A percentile compares a stretch with the other conserved stretches of the same genome.
Conservation (phyloP, 2,888 invertebrate genomes). For the Tolmerus cingulatus region DNA sequence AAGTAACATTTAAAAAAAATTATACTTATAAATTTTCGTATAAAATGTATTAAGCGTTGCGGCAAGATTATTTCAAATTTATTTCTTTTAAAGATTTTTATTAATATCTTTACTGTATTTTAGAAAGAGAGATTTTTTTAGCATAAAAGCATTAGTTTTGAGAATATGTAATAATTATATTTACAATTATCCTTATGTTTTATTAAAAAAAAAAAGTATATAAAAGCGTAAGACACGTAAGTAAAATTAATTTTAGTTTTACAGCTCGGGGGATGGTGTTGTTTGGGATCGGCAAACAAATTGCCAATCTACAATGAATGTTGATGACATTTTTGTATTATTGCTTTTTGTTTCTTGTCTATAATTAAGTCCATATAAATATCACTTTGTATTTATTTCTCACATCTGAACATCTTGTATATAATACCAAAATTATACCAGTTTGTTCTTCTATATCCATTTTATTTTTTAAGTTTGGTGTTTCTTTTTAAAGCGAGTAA, state of each 20-base stretch:
- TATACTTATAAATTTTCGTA: not conserved
- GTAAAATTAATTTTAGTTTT: conserved; percentile 14
- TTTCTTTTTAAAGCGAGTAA: not conserved
- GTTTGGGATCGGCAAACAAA: conserved; percentile 38
- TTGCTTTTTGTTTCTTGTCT: not conserved
- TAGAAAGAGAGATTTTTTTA: not conserved
- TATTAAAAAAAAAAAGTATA: conserved; percentile 4
- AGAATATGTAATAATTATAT: conserved; percentile 7
- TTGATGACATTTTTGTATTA: conserved; percentile 39
- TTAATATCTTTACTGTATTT: not conserved
- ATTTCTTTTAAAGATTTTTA: not conserved
- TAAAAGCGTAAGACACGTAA: conserved; percentile 9
- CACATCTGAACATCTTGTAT: not conserved
- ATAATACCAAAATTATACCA: conserved; percentile 1
- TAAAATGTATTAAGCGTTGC: conserved; percentile 9
- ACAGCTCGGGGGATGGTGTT: conserved; percentile 33
- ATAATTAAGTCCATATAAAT: not conserved
- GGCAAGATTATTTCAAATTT: conserved; percentile 4
- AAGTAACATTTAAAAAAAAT: not conserved
- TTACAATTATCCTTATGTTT: conserved; percentile 3
- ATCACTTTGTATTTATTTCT: not conserved
- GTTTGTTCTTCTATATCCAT: not conserved
- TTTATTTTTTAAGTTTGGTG: not conserved
- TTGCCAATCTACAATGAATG: conserved; percentile 44
- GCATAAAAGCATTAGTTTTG: conserved; percentile 2